phyloP scores from a whole-genome alignment of 2,113 vertebrate species.

The Chrysochloris asiatica region DNA sequence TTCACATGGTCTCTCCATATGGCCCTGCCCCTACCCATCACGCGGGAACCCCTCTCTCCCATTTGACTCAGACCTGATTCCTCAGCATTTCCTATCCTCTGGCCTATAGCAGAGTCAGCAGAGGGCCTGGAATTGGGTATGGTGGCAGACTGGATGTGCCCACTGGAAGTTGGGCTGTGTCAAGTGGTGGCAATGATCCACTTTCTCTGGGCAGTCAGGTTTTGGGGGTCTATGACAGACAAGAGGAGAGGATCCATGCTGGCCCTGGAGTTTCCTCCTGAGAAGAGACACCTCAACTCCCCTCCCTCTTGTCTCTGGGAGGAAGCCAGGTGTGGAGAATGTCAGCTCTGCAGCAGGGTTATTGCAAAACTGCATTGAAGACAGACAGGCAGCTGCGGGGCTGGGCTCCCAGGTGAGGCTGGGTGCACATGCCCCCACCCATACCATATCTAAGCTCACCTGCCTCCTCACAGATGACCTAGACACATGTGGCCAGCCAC shows the following conservation, averaged over 20 bases:
- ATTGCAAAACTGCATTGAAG: neutral
- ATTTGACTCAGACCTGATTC: neutral
- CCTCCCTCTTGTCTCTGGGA: neutral
- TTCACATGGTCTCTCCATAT: neutral
- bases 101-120: neutral
- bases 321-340: slow-evolving; percentile 44
- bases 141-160: neutral
- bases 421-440: fast-evolving
- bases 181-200: neutral
- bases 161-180: neutral
- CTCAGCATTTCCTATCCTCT: neutral
- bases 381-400: neutral
- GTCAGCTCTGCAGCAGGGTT: neutral
- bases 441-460: neutral
- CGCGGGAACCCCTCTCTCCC: neutral
- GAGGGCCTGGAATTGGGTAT: neutral
- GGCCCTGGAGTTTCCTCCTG: neutral
- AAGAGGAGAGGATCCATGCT: neutral
- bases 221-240: neutral
- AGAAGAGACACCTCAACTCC: neutral
- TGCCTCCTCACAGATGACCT: neutral
- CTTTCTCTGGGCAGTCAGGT: neutral
- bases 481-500: neutral
- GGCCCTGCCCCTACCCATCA: neutral
- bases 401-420: neutral